phyloP scores from a whole-genome alignment of 2,113 vertebrate species.

The Telmatochromis sp. region DNA sequence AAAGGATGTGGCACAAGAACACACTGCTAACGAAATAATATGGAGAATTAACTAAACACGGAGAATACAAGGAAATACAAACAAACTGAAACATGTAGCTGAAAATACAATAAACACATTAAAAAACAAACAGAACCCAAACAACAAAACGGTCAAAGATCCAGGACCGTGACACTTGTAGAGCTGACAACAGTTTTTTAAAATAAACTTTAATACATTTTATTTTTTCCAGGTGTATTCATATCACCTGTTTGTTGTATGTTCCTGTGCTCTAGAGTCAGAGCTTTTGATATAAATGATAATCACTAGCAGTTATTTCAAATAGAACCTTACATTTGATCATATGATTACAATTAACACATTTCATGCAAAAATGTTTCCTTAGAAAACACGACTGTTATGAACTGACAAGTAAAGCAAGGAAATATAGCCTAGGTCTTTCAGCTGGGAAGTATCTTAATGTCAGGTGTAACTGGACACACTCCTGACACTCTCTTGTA shows the following conservation, averaged over 20 bases:
- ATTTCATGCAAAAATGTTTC: background rate
- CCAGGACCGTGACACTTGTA: fast-evolving
- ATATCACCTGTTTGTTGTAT: background rate
- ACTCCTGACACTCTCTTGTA: constrained; percentile 31
- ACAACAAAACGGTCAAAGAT: background rate
- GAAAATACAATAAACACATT: background rate
- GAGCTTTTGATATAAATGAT: background rate
- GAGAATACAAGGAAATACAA: background rate
- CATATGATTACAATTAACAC: background rate
- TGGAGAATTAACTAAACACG: background rate
- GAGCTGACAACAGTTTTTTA: background rate
- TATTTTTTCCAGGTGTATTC: background rate
- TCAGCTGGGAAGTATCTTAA: background rate
- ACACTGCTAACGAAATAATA: background rate
- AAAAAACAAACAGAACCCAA: background rate
- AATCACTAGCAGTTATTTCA: background rate
- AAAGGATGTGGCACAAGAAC: background rate
- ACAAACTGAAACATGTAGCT: background rate
- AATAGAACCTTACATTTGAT: fast-evolving
- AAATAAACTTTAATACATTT: background rate
- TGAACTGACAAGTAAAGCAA: background rate
- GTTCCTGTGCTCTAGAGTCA: background rate
- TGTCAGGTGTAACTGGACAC: constrained; percentile 45
- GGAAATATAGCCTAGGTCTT: background rate
- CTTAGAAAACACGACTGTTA: background rate